These are phyloP conservation scores for Pocota personata DNA, from an alignment of 2,888 invertebrate species.

Conservation along the genomic window DNA sequence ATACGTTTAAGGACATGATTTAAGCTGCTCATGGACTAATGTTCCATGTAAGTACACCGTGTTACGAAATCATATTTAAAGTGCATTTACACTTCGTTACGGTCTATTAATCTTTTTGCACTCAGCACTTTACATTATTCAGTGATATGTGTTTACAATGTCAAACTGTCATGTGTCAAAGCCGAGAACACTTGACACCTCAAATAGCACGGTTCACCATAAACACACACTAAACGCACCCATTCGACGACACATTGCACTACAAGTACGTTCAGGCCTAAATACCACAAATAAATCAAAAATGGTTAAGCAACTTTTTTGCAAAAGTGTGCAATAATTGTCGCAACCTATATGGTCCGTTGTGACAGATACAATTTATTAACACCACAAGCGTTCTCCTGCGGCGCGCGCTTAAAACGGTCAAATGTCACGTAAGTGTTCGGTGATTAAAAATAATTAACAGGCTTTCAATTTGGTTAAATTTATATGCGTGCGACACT, in stretches of 20 bases:
- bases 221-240: conserved; percentile 43
- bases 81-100: conserved; percentile 50
- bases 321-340: conserved; percentile 53
- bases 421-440: conserved; percentile 70
- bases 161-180: conserved; percentile 64
- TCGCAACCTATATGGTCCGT: conserved; percentile 37
- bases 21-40: neutral
- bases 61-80: conserved; percentile 19
- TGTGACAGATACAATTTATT: conserved; percentile 70
- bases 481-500: conserved; percentile 60
- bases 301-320: conserved; percentile 52
- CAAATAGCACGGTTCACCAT: conserved; percentile 35
- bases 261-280: conserved; percentile 25
- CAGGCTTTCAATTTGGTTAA: conserved; percentile 59
- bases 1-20: neutral
- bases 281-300: conserved; percentile 64
- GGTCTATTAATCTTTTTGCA: conserved; percentile 52
- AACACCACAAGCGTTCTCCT: conserved; percentile 57
- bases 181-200: conserved; percentile 37
- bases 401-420: conserved; percentile 39
- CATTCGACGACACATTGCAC: conserved; percentile 4
- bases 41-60: neutral
- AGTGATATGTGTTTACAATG: conserved; percentile 48
- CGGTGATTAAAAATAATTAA: conserved; percentile 70
- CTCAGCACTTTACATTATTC: conserved; percentile 49